Evolutionary conservation across 2,797 vertebrate species (phyloP).

Genomic region (Capromys pilorides): DNA sequence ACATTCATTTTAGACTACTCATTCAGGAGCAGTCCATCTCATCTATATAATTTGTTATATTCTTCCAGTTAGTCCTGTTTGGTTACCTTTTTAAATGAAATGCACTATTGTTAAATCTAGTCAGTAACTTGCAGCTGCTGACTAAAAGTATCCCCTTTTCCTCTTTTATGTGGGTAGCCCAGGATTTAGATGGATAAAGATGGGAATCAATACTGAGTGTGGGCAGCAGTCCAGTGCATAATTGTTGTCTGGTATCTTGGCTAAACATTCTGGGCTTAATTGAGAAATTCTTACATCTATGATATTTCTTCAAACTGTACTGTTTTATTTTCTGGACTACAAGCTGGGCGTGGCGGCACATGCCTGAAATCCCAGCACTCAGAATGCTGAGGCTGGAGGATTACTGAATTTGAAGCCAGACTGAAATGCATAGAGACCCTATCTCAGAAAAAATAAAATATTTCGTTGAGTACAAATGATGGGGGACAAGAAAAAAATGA

Average conservation of each 20-base stretch:
- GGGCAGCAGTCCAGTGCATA: conserved; percentile 23
- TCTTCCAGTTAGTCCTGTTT: conserved; percentile 65
- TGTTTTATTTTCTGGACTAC: conserved; percentile 47
- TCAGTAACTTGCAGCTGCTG: conserved; percentile 50
- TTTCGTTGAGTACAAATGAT: conserved; percentile 24
- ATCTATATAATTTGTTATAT: conserved; percentile 61
- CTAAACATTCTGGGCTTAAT: conserved; percentile 28
- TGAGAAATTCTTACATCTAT: conserved; percentile 30
- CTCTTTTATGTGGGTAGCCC: conserved; percentile 51
- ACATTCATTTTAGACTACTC: conserved; percentile 50
- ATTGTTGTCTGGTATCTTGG: conserved; percentile 60
- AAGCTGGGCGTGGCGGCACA: neutral
- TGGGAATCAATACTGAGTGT: conserved; percentile 12
- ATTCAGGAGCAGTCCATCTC: conserved; percentile 57
- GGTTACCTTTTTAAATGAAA: conserved; percentile 68
- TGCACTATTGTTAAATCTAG: conserved; percentile 44
- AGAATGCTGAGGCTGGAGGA: neutral
- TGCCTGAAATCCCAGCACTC: neutral
- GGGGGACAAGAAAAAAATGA: conserved; percentile 10
- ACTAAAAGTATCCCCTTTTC: conserved; percentile 1
- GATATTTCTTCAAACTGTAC: conserved; percentile 46
- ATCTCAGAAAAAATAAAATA: neutral
- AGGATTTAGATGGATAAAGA: conserved; percentile 37
- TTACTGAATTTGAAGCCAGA: neutral
- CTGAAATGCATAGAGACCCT: neutral